Percentiles rank a stretch among this genome's conserved stretches.
Evolutionary conservation across 2,888 invertebrate species (phyloP).

Genomic region (Acanthosepion lycidas): DNA sequence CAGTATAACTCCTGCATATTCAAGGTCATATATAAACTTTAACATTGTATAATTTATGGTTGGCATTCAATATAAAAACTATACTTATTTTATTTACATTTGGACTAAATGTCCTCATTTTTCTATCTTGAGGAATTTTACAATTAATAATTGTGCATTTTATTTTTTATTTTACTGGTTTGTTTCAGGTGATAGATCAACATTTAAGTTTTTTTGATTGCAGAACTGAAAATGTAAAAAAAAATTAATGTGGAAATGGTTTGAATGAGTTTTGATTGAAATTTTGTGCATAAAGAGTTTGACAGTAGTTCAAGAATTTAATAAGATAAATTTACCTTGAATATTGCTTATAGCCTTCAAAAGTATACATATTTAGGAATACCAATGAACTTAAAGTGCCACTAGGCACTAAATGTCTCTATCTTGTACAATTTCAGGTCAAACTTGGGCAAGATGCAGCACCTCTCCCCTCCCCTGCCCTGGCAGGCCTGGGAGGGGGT

Average conservation of each 20-base stretch:
- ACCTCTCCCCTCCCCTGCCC: slow-evolving; percentile 1
- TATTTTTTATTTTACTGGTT: background rate
- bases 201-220: background rate
- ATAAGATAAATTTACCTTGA: background rate
- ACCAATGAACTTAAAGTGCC: background rate
- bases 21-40: too few relatives aligned
- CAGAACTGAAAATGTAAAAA: background rate
- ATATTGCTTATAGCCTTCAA: background rate
- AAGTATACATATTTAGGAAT: background rate
- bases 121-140: too few relatives aligned
- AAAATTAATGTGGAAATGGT: background rate
- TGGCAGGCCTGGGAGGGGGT: background rate
- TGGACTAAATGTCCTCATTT: too few relatives aligned
- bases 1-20: too few relatives aligned
- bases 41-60: too few relatives aligned
- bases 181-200: background rate
- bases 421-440: slow-evolving; percentile 33
- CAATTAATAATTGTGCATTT: too few relatives aligned
- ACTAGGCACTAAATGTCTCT: background rate
- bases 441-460: slow-evolving; percentile 33
- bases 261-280: background rate
- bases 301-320: background rate
- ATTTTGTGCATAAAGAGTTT: background rate
- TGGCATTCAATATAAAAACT: too few relatives aligned
- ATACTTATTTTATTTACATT: too few relatives aligned